phyloP scores from a whole-genome alignment of 64 coral and sea anemone genomes.

The Stichodactyla helianthus region DNA sequence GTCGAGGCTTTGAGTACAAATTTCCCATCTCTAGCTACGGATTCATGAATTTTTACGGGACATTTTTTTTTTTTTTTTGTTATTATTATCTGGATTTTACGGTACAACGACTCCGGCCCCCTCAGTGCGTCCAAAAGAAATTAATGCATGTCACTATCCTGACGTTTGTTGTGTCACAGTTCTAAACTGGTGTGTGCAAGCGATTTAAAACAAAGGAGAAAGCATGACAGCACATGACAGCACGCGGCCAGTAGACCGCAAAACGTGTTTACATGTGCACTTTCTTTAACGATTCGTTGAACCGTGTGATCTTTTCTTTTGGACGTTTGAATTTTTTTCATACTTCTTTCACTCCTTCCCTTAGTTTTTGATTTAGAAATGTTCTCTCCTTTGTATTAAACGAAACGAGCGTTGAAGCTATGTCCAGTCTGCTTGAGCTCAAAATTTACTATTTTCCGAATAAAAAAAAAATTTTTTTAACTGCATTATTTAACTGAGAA shows the following conservation, averaged over 20 bases:
- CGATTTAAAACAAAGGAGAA: neutral
- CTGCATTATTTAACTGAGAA: neutral
- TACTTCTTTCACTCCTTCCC: neutral
- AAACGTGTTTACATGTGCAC: neutral
- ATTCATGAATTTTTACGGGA: no score
- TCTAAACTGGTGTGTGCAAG: neutral
- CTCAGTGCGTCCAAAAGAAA: conserved; percentile 1
- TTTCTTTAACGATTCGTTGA: neutral
- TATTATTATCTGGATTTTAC: conserved; percentile 12
- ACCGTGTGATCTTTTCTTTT: neutral
- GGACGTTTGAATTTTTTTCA: neutral
- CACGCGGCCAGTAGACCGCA: neutral
- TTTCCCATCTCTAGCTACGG: neutral
- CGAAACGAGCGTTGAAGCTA: no score
- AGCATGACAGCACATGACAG: neutral
- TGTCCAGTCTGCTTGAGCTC: no score
- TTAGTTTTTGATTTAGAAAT: neutral
- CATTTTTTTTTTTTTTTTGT: no score
- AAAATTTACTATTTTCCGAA: no score
- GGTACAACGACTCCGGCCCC: neutral
- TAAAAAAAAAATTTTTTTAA: no score
- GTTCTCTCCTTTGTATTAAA: no score
- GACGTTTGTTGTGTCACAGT: no score
- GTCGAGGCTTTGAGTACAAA: neutral
- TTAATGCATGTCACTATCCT: neutral